Base-by-base conservation (phyloP, 1,140 invertebrate species). In the Dendroctonus ponderosae region DNA sequence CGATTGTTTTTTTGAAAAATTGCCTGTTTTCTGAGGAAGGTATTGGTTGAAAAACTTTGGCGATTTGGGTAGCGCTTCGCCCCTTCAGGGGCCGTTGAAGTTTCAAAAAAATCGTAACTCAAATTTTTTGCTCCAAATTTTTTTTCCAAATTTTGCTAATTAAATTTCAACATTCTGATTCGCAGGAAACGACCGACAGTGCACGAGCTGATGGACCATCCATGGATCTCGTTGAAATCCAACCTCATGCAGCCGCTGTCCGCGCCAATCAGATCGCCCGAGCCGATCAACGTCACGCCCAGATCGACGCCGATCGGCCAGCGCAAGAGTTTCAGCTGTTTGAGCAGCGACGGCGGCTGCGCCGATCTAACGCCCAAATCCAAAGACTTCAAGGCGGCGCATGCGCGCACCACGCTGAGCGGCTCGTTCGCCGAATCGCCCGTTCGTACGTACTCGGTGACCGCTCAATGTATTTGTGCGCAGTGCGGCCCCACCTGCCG, bases 401-500 rank as follows among this genome's bases (percentile, higher is more conserved):
- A 40, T 43, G 70, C 71, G 56, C 72, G 77, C 48, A 73, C 74
- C 60, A 70, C 68, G 67, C 15, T 77, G 46, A 78, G 72, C 50
- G 74, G 75, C 41, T 70, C 62, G 26, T 74, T 67, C 52, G 56
- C 67, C 43, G 70, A 72, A 12, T 59, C 74, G 12, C 44, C 74
- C 65, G 71, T 74, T 44, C 73, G 76, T 72, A 69, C 75, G 64
- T 79, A 72, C 71, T 71, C 72, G 56, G 73, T 76, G 48, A 72
- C 76, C 37, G 66, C 67, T 51, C 78, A 76, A 65, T 78, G 77
- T 69, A 70, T 79, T 43, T 79, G 77, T 73, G 70, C 76, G 43
- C 78, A 79, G 66, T 79, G 77, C 69, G 77, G 77, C 39, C 70
- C 77, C 5, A 72, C 77, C 40, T 80, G 79, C 65, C 70, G 79